phyloP scores from a whole-genome alignment of 2,797 vertebrate genomes.

The Moxostoma hubbsi region DNA sequence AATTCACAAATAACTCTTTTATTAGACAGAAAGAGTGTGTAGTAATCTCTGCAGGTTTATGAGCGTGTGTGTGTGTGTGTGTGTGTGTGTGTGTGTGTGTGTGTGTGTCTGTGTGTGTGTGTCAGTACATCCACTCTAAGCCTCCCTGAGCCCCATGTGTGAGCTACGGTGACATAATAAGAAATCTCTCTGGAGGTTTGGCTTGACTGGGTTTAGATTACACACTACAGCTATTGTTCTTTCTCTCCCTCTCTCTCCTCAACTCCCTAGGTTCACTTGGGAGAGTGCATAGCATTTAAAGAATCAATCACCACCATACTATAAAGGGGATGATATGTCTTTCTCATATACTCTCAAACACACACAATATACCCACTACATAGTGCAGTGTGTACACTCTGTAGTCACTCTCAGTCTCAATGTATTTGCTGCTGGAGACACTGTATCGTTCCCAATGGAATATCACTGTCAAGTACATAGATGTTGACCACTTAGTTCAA shows the following conservation, averaged over 20 bases:
- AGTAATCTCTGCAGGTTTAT: slow-evolving; percentile 22
- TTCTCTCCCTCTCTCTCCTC: slow-evolving; percentile 14
- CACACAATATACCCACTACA: not conserved
- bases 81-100: slow-evolving; percentile 5
- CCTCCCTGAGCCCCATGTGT: slow-evolving; percentile 51
- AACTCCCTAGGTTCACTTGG: slow-evolving; percentile 30
- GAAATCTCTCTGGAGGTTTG: slow-evolving; percentile 55
- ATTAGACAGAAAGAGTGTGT: slow-evolving; percentile 35
- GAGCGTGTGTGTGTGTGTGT: too few species aligned
- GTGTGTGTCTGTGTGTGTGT: not conserved
- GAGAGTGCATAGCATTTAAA: slow-evolving; percentile 51
- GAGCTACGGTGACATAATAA: slow-evolving; percentile 60
- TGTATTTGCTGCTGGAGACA: too few species aligned
- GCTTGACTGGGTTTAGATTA: slow-evolving; percentile 57
- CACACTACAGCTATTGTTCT: slow-evolving; percentile 53
- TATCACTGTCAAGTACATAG: not conserved
- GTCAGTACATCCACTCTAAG: slow-evolving; percentile 38
- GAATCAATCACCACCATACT: slow-evolving; percentile 48
- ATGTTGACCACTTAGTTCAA: slow-evolving; percentile 25
- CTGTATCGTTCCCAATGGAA: too few species aligned
- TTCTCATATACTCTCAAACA: slow-evolving; percentile 26
- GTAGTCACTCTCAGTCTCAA: too few species aligned
- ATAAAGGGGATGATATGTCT: slow-evolving; percentile 38
- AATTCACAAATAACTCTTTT: slow-evolving; percentile 37
- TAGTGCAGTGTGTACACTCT: too few species aligned